Evolutionary conservation across 2,113 vertebrate species (phyloP).

Genomic region (Callithrix jacchus): DNA sequence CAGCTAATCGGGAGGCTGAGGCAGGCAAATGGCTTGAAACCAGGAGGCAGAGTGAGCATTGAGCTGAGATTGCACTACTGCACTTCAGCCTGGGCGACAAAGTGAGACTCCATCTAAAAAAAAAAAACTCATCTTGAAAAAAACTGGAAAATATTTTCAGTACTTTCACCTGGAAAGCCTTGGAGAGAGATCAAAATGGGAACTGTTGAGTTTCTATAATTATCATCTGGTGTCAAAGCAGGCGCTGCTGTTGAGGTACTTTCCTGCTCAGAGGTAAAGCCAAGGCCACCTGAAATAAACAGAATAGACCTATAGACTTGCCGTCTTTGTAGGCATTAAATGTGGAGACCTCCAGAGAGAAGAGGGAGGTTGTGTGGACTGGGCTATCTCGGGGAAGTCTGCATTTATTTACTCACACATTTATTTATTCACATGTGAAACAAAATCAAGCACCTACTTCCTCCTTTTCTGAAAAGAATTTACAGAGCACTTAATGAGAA

Average conservation of each 20-base stretch:
- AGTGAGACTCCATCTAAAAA: background rate
- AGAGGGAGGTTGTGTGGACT: background rate
- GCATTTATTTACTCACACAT: background rate
- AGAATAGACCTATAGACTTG: background rate
- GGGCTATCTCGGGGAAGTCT: background rate
- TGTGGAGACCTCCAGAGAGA: background rate
- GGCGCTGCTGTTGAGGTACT: rapidly evolving
- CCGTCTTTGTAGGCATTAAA: background rate
- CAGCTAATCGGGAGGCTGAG: background rate
- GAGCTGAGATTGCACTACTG: background rate
- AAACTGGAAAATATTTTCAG: background rate
- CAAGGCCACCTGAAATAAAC: background rate
- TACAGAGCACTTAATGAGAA: background rate
- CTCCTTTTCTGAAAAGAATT: background rate
- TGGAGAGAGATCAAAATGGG: background rate
- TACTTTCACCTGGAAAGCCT: background rate
- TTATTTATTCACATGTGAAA: background rate
- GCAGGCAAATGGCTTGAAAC: background rate
- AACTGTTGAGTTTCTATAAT: no score
- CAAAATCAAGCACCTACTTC: background rate
- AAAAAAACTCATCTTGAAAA: background rate
- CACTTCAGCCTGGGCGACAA: background rate
- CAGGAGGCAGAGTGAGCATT: background rate
- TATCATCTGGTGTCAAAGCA: no score
- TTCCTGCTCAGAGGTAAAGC: background rate